phyloP scores from a whole-genome alignment of 1,140 invertebrate genomes.

The Babylonia areolata region DNA sequence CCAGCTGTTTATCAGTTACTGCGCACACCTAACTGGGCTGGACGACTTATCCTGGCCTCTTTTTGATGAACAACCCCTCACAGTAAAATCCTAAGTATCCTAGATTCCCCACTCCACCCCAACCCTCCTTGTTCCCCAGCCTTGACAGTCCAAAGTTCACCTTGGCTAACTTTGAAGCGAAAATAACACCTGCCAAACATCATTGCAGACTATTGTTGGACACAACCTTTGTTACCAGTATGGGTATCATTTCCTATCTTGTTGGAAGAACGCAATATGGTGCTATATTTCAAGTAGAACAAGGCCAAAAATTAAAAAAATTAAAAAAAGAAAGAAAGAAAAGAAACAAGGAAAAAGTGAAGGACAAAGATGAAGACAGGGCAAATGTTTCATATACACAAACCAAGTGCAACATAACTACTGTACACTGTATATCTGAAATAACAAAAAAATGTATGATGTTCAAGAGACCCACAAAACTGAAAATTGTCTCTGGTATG shows the following conservation, averaged over 20 bases:
- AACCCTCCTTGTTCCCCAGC: not conserved
- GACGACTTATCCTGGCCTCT: not conserved
- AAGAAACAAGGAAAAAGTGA: not conserved
- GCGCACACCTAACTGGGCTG: too few relatives aligned
- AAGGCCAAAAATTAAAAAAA: not conserved
- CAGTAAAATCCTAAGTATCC: not conserved
- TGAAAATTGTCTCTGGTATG: too few relatives aligned
- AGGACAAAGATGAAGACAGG: not conserved
- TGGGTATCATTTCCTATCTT: not conserved
- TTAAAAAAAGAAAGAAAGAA: not conserved
- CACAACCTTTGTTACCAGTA: not conserved
- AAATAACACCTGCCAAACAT: not conserved
- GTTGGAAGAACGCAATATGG: too few relatives aligned
- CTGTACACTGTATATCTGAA: too few relatives aligned
- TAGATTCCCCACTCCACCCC: not conserved
- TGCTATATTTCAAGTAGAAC: too few relatives aligned
- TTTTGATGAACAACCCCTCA: not conserved
- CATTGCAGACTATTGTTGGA: not conserved
- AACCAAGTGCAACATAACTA: too few relatives aligned
- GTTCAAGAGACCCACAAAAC: not conserved
- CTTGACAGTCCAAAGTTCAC: conserved; percentile 7
- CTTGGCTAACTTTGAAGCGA: not conserved
- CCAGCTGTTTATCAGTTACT: not conserved
- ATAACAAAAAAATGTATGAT: not conserved
- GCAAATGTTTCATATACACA: not conserved